Conservation (phyloP, 2,888 invertebrate genomes). For the Labia minor region DNA sequence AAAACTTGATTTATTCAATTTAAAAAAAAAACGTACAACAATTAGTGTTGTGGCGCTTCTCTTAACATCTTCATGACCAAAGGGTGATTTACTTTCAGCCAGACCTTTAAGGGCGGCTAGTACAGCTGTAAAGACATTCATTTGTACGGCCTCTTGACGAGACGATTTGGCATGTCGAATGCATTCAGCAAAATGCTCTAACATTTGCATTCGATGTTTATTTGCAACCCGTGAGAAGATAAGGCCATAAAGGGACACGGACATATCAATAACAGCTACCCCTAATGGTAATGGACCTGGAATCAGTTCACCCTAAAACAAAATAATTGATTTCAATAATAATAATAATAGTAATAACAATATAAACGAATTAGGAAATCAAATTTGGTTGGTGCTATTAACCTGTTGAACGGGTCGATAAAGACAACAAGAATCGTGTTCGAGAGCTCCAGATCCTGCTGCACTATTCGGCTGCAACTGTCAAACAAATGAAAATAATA, state of each 20-base stretch:
- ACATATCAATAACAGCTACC: constrained; percentile 91
- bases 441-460: constrained; percentile 89
- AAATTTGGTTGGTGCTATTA: constrained; percentile 28
- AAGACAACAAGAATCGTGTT: constrained; percentile 89
- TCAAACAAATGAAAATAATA: constrained; percentile 28
- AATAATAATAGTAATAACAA: neutral
- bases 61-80: constrained; percentile 84
- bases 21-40: constrained; percentile 47
- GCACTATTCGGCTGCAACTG: constrained; percentile 91
- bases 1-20: no score
- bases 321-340: neutral
- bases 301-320: constrained; percentile 43
- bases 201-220: constrained; percentile 94
- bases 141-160: constrained; percentile 88
- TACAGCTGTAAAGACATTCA: constrained; percentile 91
- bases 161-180: constrained; percentile 86
- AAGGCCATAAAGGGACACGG: constrained; percentile 83
- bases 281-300: constrained; percentile 83
- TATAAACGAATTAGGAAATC: constrained; percentile 28
- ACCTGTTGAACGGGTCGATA: constrained; percentile 57
- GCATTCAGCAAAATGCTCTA: constrained; percentile 93
- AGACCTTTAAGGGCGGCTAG: constrained; percentile 78
- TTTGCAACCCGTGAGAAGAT: constrained; percentile 90
- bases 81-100: constrained; percentile 71
- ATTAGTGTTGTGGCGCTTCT: constrained; percentile 72